These are phyloP conservation scores for Cnemophilus loriae DNA, from an alignment of 2,113 vertebrate species.

Conservation along the genomic window DNA sequence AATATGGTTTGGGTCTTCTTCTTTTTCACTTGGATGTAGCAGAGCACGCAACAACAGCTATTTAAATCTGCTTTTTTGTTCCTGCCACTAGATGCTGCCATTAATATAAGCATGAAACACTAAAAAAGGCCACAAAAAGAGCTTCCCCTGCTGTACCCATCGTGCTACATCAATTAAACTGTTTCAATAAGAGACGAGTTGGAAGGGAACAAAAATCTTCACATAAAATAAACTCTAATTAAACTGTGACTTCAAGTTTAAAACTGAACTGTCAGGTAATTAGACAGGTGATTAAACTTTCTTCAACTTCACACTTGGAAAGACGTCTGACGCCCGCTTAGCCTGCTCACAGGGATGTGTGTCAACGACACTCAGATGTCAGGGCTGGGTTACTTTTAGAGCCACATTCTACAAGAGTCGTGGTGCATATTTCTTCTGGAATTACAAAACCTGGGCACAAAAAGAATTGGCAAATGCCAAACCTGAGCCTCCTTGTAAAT, in stretches of 20 bases:
- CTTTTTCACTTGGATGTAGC: neutral
- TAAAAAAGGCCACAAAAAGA: neutral
- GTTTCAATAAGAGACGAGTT: neutral
- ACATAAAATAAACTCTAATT: constrained; percentile 34
- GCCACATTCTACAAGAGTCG: neutral
- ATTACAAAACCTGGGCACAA: neutral
- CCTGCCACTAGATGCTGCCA: neutral
- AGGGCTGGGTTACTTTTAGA: neutral
- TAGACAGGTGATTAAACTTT: constrained; percentile 42
- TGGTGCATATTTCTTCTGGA: neutral
- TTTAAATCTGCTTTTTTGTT: neutral
- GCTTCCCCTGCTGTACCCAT: neutral
- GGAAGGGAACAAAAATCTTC: neutral
- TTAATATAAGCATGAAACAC: neutral
- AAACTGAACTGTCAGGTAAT: constrained; percentile 29
- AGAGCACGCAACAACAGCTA: neutral
- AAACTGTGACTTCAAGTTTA: constrained; percentile 17
- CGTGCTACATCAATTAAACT: neutral
- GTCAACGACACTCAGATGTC: neutral
- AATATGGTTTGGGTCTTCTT: neutral
- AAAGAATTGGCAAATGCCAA: neutral
- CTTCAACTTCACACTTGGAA: constrained; percentile 8
- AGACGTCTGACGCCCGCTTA: neutral
- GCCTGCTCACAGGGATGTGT: neutral
- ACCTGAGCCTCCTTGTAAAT: neutral